Percentiles rank a stretch among this genome's conserved stretches.
Conservation (phyloP, 2,888 invertebrate species). For the Plebejus melissa region DNA sequence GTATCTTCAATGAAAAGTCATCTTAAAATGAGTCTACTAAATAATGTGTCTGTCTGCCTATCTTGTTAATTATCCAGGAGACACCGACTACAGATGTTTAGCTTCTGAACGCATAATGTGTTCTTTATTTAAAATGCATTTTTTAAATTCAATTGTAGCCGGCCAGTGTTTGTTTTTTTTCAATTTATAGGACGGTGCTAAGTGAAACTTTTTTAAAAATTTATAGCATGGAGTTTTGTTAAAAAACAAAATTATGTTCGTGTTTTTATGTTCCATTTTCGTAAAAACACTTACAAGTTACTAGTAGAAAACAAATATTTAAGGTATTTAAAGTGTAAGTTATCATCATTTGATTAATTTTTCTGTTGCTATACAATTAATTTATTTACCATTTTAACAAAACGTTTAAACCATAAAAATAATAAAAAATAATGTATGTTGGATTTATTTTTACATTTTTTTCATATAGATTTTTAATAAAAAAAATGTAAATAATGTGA, state of each 20-base stretch:
- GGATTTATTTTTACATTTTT: too few species aligned
- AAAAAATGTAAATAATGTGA: too few species aligned
- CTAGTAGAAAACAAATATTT: neutral
- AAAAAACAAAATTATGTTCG: neutral
- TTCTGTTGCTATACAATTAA: neutral
- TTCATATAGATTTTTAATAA: too few species aligned
- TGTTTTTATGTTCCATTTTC: neutral
- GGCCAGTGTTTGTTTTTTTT: constrained; percentile 13
- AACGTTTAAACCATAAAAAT: too few species aligned
- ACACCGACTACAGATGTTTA: constrained; percentile 74
- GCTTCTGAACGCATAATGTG: constrained; percentile 59
- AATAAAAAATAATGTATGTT: too few species aligned
- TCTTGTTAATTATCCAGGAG: constrained; percentile 73
- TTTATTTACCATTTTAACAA: neutral
- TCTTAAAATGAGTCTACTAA: constrained; percentile 7
- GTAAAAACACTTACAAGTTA: neutral
- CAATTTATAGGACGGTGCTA: neutral
- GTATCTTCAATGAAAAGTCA: constrained; percentile 1
- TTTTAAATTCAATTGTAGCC: constrained; percentile 11
- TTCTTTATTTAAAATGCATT: constrained; percentile 53
- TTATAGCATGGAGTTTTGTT: neutral
- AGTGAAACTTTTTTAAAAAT: neutral
- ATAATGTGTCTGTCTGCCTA: constrained; percentile 58
- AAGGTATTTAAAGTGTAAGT: neutral
- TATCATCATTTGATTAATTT: neutral